Percentiles rank a stretch among this genome's conserved stretches.
phyloP scores from a whole-genome alignment of 2,888 invertebrate genomes.

The Trissoscelio sp. region DNA sequence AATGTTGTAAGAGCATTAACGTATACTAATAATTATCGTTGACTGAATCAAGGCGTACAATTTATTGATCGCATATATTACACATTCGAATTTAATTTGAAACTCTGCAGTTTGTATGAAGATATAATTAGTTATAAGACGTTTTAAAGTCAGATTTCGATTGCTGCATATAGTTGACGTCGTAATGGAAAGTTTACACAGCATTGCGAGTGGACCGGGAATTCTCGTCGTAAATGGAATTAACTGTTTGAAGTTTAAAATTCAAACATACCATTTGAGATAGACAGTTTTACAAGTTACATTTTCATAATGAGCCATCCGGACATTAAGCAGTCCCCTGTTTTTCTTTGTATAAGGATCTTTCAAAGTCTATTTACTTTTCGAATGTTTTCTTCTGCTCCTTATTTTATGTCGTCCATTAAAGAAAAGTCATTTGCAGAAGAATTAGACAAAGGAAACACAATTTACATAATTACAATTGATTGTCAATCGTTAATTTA shows the following conservation, averaged over 20 bases:
- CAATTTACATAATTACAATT: slow-evolving; percentile 11
- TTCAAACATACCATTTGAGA: slow-evolving; percentile 74
- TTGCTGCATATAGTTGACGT: slow-evolving; percentile 35
- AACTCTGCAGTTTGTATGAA: too few relatives aligned
- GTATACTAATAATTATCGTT: too few relatives aligned
- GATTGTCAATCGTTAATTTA: too few relatives aligned
- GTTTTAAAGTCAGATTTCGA: slow-evolving; percentile 53
- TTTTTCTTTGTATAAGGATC: slow-evolving; percentile 48
- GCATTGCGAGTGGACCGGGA: slow-evolving; percentile 43
- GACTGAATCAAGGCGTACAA: too few relatives aligned
- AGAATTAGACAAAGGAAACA: slow-evolving; percentile 16
- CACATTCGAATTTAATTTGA: too few relatives aligned
- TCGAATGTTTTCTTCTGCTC: background rate
- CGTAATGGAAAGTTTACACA: slow-evolving; percentile 57
- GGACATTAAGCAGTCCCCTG: slow-evolving; percentile 44
- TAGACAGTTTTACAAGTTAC: slow-evolving; percentile 68
- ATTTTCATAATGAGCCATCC: slow-evolving; percentile 62
- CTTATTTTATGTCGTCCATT: slow-evolving; percentile 36
- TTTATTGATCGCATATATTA: too few relatives aligned
- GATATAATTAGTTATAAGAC: slow-evolving; percentile 31
- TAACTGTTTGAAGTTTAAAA: slow-evolving; percentile 75
- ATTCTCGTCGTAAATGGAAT: slow-evolving; percentile 73
- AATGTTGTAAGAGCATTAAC: too few relatives aligned
- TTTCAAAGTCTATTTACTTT: slow-evolving; percentile 34
- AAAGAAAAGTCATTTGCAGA: slow-evolving; percentile 23